Conservation (phyloP, 2,888 invertebrate genomes). For the Drosophila fungiperda region DNA sequence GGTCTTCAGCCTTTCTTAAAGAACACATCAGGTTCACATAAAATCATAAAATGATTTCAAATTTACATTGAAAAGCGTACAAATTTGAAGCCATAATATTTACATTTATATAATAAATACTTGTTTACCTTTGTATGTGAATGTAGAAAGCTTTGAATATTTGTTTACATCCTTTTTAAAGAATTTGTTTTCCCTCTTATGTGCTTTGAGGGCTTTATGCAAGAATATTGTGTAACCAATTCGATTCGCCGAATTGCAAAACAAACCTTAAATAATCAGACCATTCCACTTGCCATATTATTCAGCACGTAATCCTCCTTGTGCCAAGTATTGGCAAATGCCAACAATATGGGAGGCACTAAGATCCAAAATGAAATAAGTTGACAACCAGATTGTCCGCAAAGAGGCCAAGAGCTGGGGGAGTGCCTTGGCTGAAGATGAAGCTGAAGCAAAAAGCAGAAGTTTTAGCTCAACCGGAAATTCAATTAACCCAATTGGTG, state of each 20-base stretch:
- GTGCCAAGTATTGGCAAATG: slow-evolving; percentile 26
- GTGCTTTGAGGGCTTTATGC: background rate
- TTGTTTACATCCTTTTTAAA: background rate
- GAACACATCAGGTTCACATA: background rate
- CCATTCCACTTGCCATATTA: slow-evolving; percentile 40
- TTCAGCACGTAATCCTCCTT: slow-evolving; percentile 39
- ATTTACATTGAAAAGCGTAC: background rate
- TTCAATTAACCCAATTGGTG: slow-evolving; percentile 77
- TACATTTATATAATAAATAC: background rate
- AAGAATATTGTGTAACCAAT: background rate
- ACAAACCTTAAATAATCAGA: slow-evolving; percentile 35
- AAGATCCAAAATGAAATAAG: slow-evolving; percentile 67
- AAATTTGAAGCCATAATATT: background rate
- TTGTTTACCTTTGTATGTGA: background rate
- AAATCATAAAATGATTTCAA: background rate
- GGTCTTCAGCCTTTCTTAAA: too few relatives aligned
- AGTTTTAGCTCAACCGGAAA: slow-evolving; percentile 63
- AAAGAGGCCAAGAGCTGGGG: slow-evolving; percentile 5
- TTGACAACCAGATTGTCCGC: slow-evolving; percentile 61
- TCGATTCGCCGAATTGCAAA: slow-evolving; percentile 22
- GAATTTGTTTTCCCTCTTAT: background rate
- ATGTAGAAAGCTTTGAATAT: background rate
- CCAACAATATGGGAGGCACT: slow-evolving; percentile 45
- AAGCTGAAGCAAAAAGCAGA: background rate
- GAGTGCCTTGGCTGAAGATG: slow-evolving; percentile 4